A percentile compares a stretch with the other conserved stretches of the same genome.
phyloP scores from a whole-genome alignment of 2,888 invertebrate genomes.

The Tenodera sinensis region DNA sequence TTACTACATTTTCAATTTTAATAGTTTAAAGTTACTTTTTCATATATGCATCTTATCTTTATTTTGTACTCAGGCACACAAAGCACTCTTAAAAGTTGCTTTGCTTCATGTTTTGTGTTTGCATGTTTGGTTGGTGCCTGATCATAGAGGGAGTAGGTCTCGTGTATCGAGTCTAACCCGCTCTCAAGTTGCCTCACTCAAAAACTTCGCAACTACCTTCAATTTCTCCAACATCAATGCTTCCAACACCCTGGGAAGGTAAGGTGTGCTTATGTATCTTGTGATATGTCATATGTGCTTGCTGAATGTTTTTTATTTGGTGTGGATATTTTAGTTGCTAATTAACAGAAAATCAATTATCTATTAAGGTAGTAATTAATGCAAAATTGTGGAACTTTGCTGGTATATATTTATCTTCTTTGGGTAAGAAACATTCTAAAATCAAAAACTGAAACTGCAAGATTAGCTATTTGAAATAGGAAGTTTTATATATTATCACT shows the following conservation, averaged over 20 bases:
- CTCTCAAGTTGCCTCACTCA: slow-evolving; percentile 53
- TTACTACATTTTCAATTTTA: too few relatives aligned
- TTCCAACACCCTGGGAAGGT: slow-evolving; percentile 43
- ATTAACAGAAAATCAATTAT: not conserved
- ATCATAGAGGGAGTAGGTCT: slow-evolving; percentile 46
- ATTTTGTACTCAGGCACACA: not conserved
- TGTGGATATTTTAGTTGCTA: not conserved
- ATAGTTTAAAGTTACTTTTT: not conserved
- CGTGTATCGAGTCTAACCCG: slow-evolving; percentile 55
- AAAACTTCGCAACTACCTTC: slow-evolving; percentile 52
- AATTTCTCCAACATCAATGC: slow-evolving; percentile 49
- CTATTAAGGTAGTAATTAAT: too few relatives aligned
- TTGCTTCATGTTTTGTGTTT: slow-evolving; percentile 4
- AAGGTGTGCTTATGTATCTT: slow-evolving; percentile 33
- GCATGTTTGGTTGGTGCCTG: slow-evolving; percentile 29
- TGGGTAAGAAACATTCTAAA: too few relatives aligned
- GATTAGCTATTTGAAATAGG: too few relatives aligned
- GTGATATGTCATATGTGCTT: not conserved
- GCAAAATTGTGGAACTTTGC: too few relatives aligned
- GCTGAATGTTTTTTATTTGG: not conserved
- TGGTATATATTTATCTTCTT: too few relatives aligned
- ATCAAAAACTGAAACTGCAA: too few relatives aligned
- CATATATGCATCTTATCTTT: not conserved
- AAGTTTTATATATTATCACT: too few relatives aligned
- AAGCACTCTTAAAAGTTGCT: not conserved